phyloP scores from a whole-genome alignment of 2,888 invertebrate species.

The Dicyrtoma fusca region DNA sequence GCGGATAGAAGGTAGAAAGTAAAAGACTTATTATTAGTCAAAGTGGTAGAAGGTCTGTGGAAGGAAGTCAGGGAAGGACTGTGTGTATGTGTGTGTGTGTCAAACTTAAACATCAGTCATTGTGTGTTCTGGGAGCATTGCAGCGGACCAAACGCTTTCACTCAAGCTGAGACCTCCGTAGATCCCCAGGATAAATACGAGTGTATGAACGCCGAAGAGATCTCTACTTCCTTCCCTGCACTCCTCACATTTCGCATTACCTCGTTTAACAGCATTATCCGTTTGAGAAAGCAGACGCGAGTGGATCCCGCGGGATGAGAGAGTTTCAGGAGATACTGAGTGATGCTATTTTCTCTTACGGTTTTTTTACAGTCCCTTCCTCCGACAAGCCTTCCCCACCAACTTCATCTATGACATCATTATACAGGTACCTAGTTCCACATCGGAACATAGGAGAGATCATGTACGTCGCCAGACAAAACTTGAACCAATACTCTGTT shows the following conservation, averaged over 20 bases:
- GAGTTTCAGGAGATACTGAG: slow-evolving; percentile 10
- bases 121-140: slow-evolving; percentile 2
- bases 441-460: no score
- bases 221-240: slow-evolving; percentile 1
- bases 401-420: no score
- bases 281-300: slow-evolving; percentile 26
- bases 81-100: slow-evolving; percentile 6
- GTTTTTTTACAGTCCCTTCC: no score
- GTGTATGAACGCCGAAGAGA: slow-evolving; percentile 22
- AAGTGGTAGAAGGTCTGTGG: neutral
- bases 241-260: slow-evolving; percentile 23
- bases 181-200: slow-evolving; percentile 15
- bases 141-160: slow-evolving; percentile 17
- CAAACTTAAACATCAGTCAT: slow-evolving; percentile 19
- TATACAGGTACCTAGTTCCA: no score
- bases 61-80: neutral
- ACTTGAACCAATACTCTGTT: no score
- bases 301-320: neutral
- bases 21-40: no score
- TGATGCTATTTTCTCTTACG: slow-evolving; percentile 16
- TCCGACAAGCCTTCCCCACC: no score
- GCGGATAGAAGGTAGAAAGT: neutral
- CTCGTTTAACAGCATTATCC: slow-evolving; percentile 23
- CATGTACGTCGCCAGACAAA: no score
- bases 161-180: slow-evolving; percentile 13